Conservation (phyloP, 2,888 invertebrate genomes). For the Stenurella melanura region DNA sequence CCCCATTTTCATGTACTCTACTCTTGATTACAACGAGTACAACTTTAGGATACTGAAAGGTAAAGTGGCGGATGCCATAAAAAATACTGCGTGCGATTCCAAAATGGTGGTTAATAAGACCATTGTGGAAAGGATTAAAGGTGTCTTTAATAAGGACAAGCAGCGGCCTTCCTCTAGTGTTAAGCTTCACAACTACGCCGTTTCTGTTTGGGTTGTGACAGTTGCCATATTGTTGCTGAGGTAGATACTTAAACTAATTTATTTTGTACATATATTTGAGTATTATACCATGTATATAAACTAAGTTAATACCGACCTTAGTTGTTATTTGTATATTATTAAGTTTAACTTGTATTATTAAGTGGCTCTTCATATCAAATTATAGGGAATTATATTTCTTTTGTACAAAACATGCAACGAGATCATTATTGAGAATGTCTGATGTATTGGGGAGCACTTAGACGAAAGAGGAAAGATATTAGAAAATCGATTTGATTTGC, state of each 20-base stretch:
- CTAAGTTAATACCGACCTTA: background rate
- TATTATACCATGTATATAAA: background rate
- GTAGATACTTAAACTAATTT: conserved; percentile 32
- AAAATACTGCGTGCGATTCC: conserved; percentile 82
- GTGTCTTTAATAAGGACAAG: conserved; percentile 6
- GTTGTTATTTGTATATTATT: background rate
- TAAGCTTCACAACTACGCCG: background rate
- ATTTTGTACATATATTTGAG: conserved; percentile 8
- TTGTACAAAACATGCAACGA: background rate
- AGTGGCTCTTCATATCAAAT: background rate
- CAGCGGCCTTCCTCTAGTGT: conserved; percentile 14
- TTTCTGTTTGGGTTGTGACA: background rate
- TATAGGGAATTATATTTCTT: background rate
- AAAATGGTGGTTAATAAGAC: conserved; percentile 66
- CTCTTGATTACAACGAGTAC: conserved; percentile 78
- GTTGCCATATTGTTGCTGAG: conserved; percentile 13
- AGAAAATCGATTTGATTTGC: no score
- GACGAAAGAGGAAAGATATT: no score
- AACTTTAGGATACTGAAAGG: conserved; percentile 85
- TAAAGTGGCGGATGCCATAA: conserved; percentile 81
- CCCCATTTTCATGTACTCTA: conserved; percentile 82
- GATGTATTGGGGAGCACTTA: no score
- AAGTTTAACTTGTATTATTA: background rate
- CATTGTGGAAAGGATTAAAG: conserved; percentile 17
- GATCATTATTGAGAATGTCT: background rate